These are phyloP conservation scores for Paraplagusia blochii DNA, from an alignment of 2,113 vertebrate genomes.

Conservation along the genomic window DNA sequence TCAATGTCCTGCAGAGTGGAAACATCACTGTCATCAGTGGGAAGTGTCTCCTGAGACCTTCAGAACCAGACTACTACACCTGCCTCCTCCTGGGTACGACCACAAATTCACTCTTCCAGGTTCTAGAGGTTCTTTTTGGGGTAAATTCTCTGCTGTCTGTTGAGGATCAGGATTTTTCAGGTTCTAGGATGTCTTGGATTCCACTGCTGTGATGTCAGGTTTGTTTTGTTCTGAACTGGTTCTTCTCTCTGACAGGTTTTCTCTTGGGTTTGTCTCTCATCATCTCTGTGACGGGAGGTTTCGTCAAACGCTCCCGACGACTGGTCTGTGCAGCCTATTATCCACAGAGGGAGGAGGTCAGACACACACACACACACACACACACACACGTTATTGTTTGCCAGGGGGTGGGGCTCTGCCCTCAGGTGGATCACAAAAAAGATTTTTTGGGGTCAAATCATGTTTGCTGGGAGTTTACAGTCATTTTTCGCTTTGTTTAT, in stretches of 20 bases:
- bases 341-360: conserved; percentile 73
- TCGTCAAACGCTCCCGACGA: conserved; percentile 74
- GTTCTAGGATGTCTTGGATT: neutral
- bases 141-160: no score
- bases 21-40: conserved; percentile 82
- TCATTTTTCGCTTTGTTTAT: no score
- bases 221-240: conserved; percentile 14
- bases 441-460: no score
- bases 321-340: conserved; percentile 79
- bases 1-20: conserved; percentile 78
- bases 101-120: neutral
- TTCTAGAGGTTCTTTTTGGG: no score
- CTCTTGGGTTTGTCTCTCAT: conserved; percentile 79
- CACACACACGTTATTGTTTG: no score
- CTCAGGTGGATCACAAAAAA: no score
- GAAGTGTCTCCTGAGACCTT: conserved; percentile 76
- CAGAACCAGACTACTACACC: conserved; percentile 69
- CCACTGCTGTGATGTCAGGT: no score
- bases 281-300: conserved; percentile 67
- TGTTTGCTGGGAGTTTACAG: no score
- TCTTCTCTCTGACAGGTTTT: conserved; percentile 67
- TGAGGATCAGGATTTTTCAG: no score
- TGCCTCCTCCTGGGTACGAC: conserved; percentile 43
- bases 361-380: conserved; percentile 2
- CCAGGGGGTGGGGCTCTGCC: no score